Evolutionary conservation across 2,797 vertebrate species (phyloP).

Genomic region (Malacoraja senta): DNA sequence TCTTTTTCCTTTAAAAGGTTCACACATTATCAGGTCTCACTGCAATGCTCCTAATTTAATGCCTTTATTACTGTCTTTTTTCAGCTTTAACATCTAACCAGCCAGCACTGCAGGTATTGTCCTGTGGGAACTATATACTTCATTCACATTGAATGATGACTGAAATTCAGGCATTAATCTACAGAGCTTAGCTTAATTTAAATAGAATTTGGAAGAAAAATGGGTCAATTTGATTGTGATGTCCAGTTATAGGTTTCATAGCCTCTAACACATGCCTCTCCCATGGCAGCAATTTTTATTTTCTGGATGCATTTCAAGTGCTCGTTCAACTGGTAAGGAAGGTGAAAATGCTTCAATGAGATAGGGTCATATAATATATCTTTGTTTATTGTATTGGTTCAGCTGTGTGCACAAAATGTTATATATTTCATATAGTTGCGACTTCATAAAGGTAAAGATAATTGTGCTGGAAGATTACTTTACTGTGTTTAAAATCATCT

Average conservation of each 20-base stretch:
- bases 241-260: background rate
- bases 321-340: background rate
- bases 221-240: background rate
- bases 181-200: background rate
- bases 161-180: background rate
- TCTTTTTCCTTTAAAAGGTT: slow-evolving; percentile 4
- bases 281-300: background rate
- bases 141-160: background rate
- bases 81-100: background rate
- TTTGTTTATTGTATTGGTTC: background rate
- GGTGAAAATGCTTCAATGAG: slow-evolving; percentile 4
- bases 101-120: background rate
- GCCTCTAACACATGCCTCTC: background rate
- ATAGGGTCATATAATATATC: background rate
- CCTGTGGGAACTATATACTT: background rate
- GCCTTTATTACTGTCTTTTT: background rate
- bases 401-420: background rate
- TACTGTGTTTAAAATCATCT: background rate
- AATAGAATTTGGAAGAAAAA: background rate
- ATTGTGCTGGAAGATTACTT: background rate
- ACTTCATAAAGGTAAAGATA: background rate
- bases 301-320: background rate
- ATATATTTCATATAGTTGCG: background rate
- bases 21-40: background rate
- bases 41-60: background rate